Conservation (phyloP, 2,888 invertebrate species). For the Encarsia formosa region DNA sequence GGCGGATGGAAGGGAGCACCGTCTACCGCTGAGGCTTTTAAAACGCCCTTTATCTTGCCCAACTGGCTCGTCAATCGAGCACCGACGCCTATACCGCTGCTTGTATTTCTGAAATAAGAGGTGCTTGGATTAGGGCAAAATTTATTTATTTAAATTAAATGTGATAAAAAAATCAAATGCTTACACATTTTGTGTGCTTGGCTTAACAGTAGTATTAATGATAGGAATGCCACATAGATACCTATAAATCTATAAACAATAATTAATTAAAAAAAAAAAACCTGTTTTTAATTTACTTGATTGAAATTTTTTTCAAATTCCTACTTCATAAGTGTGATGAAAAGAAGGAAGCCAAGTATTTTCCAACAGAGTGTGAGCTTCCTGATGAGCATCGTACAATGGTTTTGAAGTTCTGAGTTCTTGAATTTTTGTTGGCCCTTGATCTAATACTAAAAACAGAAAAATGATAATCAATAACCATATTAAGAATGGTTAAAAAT, state of each 20-base stretch:
- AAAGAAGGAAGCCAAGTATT: conserved; percentile 72
- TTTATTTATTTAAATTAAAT: not conserved
- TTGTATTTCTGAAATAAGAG: conserved; percentile 11
- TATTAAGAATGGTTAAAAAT: not conserved
- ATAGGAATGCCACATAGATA: conserved; percentile 66
- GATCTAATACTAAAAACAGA: conserved; percentile 55
- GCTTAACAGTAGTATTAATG: conserved; percentile 57
- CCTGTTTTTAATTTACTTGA: not conserved
- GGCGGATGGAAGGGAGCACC: conserved; percentile 39
- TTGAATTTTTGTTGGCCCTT: conserved; percentile 61
- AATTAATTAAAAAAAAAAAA: conserved; percentile 2
- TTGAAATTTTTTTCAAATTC: not conserved
- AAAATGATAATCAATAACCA: not conserved
- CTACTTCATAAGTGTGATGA: conserved; percentile 76
- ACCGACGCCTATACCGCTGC: conserved; percentile 42
- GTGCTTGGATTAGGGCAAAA: not conserved
- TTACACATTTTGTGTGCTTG: conserved; percentile 55
- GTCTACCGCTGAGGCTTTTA: conserved; percentile 41
- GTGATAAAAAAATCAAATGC: conserved; percentile 22
- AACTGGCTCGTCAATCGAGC: conserved; percentile 43
- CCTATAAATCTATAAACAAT: conserved; percentile 62
- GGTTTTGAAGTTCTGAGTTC: conserved; percentile 73
- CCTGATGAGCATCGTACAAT: conserved; percentile 75
- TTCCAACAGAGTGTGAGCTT: conserved; percentile 70
- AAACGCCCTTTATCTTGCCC: conserved; percentile 39